Evolutionary conservation across 2,113 vertebrate species (phyloP), one percentile per base, ranked within the genome.

Genomic region (Epinephelus lanceolatus): DNA sequence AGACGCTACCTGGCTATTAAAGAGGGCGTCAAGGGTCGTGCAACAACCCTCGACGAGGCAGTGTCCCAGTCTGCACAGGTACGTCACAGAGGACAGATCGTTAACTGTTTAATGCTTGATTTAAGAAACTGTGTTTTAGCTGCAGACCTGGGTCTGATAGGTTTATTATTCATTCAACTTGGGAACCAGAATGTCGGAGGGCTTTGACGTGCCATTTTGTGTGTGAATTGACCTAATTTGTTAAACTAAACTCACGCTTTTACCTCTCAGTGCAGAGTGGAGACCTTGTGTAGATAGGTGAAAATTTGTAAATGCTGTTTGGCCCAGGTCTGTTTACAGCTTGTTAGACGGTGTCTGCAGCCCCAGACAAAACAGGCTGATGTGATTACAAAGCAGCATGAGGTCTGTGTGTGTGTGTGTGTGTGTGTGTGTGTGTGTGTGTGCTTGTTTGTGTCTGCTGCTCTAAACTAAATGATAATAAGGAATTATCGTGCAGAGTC

Each of bases 51-150:
- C 0, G 98, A 99, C 0, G 98, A 99, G 85, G 98, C 98, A 0
- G 94, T 98, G 73, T 98, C 98, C 0, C 98, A 99, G 88, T 99
- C 98, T 0, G 92, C 96, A 45, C 98, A 99, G 98, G 98, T 99
- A 95, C 14, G 49, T 11, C 52, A 23, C 21, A n/a, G 53, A 79
- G 42, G 33, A 55, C 9, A 12, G 25, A 25, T 14, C 11, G 25
- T 33, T 3, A n/a, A 21, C 21, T 10, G 27, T 61, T 63, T 53
- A 42, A 25, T 40, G 40, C 37, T 57, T 0, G 1, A 27, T 23
- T 49, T 63, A 12, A 21, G 9, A 66, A 2, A 33, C 19, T 12
- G 8, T 45, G 18, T 49, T 0, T 42, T 14, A 72, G 18, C 56
- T 69, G 14, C 78, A 84, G 74, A 83, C 79, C 55, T 60, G 23